Evolutionary conservation across 2,888 invertebrate species (phyloP).

Genomic region (Drosophila glabriapex): DNA sequence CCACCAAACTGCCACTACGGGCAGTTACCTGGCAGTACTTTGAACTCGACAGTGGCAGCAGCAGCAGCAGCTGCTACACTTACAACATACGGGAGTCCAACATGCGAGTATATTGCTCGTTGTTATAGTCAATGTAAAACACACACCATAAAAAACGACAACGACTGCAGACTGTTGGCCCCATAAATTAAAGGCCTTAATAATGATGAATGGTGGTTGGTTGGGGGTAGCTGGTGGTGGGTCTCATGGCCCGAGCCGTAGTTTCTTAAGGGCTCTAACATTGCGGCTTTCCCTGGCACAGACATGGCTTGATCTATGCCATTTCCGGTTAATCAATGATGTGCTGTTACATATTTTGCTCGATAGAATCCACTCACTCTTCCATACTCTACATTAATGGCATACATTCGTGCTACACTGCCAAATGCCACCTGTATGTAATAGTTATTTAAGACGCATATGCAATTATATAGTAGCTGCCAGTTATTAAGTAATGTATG

Average conservation of each 20-base stretch:
- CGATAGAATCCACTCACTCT: neutral
- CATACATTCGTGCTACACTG: neutral
- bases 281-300: neutral
- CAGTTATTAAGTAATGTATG: neutral
- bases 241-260: constrained; percentile 15
- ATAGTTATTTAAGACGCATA: neutral
- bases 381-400: neutral
- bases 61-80: constrained; percentile 61
- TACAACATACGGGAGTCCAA: constrained; percentile 24
- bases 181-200: constrained; percentile 77
- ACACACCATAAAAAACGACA: constrained; percentile 72
- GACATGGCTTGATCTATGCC: constrained; percentile 21
- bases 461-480: neutral
- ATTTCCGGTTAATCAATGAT: constrained; percentile 27
- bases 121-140: constrained; percentile 80
- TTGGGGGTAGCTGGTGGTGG: neutral
- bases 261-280: constrained; percentile 38
- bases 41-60: constrained; percentile 41
- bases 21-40: constrained; percentile 46
- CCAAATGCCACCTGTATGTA: constrained; percentile 5
- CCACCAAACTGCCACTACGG: constrained; percentile 14
- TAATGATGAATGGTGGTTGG: constrained; percentile 67
- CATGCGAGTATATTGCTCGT: constrained; percentile 45
- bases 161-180: constrained; percentile 54
- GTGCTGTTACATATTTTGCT: neutral